phyloP scores from a whole-genome alignment of 2,888 invertebrate genomes.

The Tetanocera ferruginea region DNA sequence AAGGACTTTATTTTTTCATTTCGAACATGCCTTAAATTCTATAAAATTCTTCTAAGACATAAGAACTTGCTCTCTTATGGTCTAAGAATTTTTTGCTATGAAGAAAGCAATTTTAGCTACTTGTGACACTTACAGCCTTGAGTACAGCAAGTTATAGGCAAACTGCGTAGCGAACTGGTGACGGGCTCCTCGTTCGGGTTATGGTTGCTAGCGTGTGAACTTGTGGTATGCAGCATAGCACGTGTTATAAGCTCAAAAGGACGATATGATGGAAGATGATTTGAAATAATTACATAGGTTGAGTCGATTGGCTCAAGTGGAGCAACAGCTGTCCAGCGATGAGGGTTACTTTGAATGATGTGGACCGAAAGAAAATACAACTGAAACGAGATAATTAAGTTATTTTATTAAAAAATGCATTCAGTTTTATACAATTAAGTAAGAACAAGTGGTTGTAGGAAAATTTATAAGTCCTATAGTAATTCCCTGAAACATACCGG shows the following conservation, averaged over 20 bases:
- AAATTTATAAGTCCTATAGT: neutral
- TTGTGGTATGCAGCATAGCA: conserved; percentile 62
- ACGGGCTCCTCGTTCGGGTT: conserved; percentile 61
- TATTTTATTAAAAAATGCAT: neutral
- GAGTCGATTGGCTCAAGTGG: conserved; percentile 63
- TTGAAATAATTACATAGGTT: conserved; percentile 64
- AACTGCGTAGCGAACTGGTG: conserved; percentile 64
- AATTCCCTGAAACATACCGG: conserved; percentile 53
- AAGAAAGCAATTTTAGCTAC: neutral
- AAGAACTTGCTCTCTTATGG: too few relatives aligned
- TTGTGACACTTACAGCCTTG: conserved; percentile 65
- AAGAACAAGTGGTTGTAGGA: neutral
- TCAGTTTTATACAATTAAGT: neutral
- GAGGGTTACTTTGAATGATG: conserved; percentile 66
- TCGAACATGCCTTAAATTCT: too few relatives aligned
- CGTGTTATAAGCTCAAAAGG: conserved; percentile 66
- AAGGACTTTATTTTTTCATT: too few relatives aligned
- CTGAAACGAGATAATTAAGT: neutral
- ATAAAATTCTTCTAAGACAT: too few relatives aligned
- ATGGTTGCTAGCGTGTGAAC: conserved; percentile 54
- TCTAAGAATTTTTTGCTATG: neutral
- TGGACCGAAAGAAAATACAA: conserved; percentile 65
- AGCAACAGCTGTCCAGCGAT: conserved; percentile 63
- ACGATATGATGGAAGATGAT: conserved; percentile 62
- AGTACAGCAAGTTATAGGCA: conserved; percentile 66